Evolutionary conservation across 2,888 invertebrate genomes (phyloP).

Genomic region (Acrobasis suavella): DNA sequence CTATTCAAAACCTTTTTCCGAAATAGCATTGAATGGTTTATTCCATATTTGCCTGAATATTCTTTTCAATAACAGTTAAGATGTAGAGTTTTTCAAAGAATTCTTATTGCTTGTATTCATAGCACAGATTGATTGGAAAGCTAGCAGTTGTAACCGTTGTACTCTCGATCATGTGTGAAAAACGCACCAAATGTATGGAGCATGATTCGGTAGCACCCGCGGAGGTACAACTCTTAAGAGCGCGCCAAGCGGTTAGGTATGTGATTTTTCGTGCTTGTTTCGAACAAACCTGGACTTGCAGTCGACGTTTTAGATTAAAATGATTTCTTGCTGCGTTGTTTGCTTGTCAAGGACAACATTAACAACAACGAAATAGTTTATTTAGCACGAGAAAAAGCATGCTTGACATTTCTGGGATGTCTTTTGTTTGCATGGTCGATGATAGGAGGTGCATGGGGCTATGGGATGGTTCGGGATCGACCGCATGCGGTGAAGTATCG

Average conservation of each 20-base stretch:
- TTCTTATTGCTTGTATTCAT: background rate
- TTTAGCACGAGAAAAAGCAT: background rate
- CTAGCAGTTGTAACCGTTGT: background rate
- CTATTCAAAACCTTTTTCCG: no score
- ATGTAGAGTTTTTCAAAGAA: background rate
- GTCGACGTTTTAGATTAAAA: background rate
- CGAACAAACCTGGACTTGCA: no score
- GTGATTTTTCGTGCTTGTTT: background rate
- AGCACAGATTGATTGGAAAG: background rate
- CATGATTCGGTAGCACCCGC: background rate
- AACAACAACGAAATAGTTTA: background rate
- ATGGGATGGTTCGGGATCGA: slow-evolving; percentile 25
- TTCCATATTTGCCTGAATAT: background rate
- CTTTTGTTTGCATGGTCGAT: slow-evolving; percentile 10
- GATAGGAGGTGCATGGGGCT: slow-evolving; percentile 22
- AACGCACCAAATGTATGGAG: background rate
- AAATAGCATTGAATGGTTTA: no score
- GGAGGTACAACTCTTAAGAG: background rate
- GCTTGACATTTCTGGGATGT: background rate
- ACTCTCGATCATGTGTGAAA: background rate
- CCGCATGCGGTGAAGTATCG: slow-evolving; percentile 25
- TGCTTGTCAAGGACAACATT: background rate
- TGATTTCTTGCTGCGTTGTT: background rate
- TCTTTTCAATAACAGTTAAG: background rate
- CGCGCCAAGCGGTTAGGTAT: background rate